Conservation (phyloP, 2,797 vertebrate species). For the Dendrocincla tyrannina region DNA sequence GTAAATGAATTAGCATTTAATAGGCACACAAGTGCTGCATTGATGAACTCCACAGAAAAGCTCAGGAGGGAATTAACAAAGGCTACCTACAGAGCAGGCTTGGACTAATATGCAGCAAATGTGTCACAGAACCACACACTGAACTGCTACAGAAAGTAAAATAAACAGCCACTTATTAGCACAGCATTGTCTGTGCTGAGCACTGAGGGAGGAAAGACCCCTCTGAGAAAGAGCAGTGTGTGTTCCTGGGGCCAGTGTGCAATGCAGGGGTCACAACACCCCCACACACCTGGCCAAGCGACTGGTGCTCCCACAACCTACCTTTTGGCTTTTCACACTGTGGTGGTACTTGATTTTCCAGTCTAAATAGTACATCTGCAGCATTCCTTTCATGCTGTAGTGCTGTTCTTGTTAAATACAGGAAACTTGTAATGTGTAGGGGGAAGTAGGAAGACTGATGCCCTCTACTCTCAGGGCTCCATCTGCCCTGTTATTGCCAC, state of each 20-base stretch:
- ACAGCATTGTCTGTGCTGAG: neutral
- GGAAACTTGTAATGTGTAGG: neutral
- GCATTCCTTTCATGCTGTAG: neutral
- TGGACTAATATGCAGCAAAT: neutral
- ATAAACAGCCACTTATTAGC: neutral
- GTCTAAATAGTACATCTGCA: neutral
- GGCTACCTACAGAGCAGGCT: neutral
- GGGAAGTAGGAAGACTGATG: neutral
- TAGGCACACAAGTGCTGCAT: neutral
- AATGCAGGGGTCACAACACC: fast-evolving
- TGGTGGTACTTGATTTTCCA: neutral
- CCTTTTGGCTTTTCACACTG: neutral
- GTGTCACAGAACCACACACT: neutral
- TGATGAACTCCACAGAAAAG: constrained; percentile 3
- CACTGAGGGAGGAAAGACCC: neutral
- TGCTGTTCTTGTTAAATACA: neutral
- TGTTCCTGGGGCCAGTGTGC: neutral
- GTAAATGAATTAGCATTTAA: neutral
- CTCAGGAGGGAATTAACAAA: constrained; percentile 8
- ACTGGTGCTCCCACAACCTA: neutral
- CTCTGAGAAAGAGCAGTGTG: neutral
- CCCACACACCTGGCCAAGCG: fast-evolving
- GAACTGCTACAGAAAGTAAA: neutral
- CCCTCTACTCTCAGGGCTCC: neutral
- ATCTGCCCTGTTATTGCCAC: neutral